Evolutionary conservation across 2,797 vertebrate genomes (phyloP).

Genomic region (Microctenopoma lineatum): DNA sequence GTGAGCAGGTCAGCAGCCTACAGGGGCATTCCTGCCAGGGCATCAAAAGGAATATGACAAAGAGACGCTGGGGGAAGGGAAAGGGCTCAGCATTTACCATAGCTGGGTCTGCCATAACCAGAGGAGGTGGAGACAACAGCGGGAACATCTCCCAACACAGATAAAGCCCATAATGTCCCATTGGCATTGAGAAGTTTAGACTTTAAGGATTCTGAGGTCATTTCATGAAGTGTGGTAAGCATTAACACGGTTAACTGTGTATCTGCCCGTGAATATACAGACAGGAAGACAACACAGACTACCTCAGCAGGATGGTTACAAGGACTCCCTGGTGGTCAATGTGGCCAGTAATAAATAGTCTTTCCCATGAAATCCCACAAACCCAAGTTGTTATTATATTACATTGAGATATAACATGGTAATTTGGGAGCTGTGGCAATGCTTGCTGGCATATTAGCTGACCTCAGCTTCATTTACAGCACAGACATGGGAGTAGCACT

Average conservation of each 20-base stretch:
- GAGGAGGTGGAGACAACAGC: slow-evolving; percentile 12
- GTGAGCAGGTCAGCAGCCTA: slow-evolving; percentile 40
- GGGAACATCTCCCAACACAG: slow-evolving; percentile 8
- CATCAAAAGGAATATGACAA: slow-evolving; percentile 55
- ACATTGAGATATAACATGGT: no score
- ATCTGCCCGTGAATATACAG: not conserved
- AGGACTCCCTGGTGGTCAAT: no score
- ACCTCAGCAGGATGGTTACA: not conserved
- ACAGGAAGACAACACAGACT: not conserved
- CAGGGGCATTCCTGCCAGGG: slow-evolving; percentile 61
- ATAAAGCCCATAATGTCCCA: not conserved
- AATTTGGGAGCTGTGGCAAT: no score
- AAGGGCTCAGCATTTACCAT: slow-evolving; percentile 35
- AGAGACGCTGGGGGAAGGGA: slow-evolving; percentile 39
- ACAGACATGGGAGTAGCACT: no score
- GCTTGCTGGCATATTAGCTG: no score
- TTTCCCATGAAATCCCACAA: no score
- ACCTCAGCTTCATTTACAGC: no score
- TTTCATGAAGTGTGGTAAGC: not conserved
- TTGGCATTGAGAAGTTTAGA: not conserved
- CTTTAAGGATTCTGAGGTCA: not conserved
- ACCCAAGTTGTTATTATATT: no score
- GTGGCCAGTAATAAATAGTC: no score
- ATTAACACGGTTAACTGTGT: not conserved
- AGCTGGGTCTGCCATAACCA: slow-evolving; percentile 13